Percentiles rank a stretch among this genome's conserved stretches.
These are phyloP conservation scores for Mobula hypostoma DNA, from an alignment of 2,113 vertebrate species.

Conservation along the genomic window DNA sequence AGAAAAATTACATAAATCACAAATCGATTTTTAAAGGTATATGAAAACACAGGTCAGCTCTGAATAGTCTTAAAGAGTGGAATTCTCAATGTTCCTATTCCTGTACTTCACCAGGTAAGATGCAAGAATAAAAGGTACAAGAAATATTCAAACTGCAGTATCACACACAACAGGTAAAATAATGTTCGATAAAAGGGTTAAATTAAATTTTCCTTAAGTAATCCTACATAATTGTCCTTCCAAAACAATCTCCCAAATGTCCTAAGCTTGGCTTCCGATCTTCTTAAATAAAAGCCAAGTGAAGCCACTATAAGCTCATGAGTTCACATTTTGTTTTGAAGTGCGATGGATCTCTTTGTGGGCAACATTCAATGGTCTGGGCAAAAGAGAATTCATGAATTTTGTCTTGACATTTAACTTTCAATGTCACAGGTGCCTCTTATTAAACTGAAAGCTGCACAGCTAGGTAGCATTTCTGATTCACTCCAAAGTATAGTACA, in stretches of 20 bases:
- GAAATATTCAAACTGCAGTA: conserved; percentile 1
- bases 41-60: too few species aligned
- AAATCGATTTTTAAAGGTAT: neutral
- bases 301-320: neutral
- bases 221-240: neutral
- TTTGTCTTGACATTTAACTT: neutral
- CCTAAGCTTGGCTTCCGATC: neutral
- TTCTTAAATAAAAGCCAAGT: neutral
- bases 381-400: neutral
- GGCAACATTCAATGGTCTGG: neutral
- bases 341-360: neutral
- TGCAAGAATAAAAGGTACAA: neutral
- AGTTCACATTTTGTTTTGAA: neutral
- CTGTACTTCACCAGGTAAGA: neutral
- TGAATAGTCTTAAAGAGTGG: neutral
- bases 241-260: neutral
- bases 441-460: neutral
- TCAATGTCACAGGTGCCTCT: neutral
- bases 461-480: neutral
- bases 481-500: neutral
- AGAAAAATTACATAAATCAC: neutral
- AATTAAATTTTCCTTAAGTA: neutral
- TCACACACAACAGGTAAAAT: neutral
- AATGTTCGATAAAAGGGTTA: neutral
- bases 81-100: neutral